A percentile compares a stretch with the other conserved stretches of the same genome.
These are phyloP conservation scores for Podilymbus podiceps DNA, from an alignment of 2,113 vertebrate genomes.

Conservation along the genomic window DNA sequence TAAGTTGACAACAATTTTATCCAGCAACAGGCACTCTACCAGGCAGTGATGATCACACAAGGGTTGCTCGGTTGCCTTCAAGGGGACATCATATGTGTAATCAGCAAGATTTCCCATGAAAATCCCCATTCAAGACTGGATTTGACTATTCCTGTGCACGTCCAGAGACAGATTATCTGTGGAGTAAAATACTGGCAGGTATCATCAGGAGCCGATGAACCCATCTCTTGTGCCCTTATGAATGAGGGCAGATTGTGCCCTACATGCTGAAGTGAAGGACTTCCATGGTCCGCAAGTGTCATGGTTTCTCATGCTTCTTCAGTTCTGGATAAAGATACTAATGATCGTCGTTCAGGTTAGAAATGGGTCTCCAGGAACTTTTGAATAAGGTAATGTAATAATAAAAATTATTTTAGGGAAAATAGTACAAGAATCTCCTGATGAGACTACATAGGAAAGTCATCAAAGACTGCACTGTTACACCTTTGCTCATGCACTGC, in stretches of 20 bases:
- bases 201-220: background rate
- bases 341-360: background rate
- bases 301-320: background rate
- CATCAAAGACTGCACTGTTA: background rate
- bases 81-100: too few species aligned
- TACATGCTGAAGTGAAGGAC: background rate
- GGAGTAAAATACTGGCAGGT: background rate
- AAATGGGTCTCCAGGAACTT: background rate
- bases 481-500: background rate
- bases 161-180: background rate
- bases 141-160: background rate
- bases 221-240: background rate
- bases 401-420: background rate
- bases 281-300: fast-evolving
- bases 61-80: background rate
- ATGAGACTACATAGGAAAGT: background rate
- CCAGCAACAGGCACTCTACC: background rate
- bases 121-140: background rate
- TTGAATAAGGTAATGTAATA: background rate
- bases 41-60: background rate
- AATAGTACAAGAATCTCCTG: background rate
- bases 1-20: background rate
- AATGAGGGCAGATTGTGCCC: background rate
- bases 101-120: background rate
- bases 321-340: background rate